Conservation (phyloP, 2,113 vertebrate species). For the Heterotis niloticus region DNA sequence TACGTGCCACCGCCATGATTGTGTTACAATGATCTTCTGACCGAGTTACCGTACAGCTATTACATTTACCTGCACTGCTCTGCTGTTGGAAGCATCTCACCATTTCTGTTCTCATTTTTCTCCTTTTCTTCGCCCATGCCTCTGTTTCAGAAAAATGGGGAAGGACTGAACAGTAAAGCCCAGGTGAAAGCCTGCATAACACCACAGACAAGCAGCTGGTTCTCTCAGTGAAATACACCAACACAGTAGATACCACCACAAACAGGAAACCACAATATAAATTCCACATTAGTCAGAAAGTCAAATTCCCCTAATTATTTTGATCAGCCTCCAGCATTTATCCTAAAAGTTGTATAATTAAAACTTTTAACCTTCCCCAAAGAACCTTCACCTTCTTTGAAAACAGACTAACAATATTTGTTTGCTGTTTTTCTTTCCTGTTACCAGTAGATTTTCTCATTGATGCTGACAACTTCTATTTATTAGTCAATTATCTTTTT, state of each 20-base stretch:
- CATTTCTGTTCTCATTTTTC: neutral
- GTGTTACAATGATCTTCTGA: neutral
- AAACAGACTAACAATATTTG: neutral
- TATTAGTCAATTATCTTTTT: neutral
- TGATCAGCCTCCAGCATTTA: neutral
- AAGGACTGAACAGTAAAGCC: neutral
- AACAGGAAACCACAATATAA: conserved; percentile 21
- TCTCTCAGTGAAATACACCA: neutral
- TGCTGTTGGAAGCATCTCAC: neutral
- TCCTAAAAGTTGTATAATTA: neutral
- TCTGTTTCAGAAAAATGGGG: neutral
- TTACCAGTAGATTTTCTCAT: no score
- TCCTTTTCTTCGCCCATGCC: neutral
- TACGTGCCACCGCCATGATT: neutral
- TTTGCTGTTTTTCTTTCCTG: no score
- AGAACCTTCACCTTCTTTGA: neutral
- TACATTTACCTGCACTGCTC: neutral
- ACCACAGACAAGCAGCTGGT: neutral
- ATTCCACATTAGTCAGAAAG: conserved; percentile 19
- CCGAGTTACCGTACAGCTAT: neutral
- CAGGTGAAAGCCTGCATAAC: neutral
- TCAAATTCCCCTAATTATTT: conserved; percentile 22
- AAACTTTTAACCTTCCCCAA: neutral
- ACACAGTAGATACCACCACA: neutral
- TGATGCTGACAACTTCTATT: no score